Conservation (phyloP, 2,888 invertebrate genomes). For the Odontomyia ornata region DNA sequence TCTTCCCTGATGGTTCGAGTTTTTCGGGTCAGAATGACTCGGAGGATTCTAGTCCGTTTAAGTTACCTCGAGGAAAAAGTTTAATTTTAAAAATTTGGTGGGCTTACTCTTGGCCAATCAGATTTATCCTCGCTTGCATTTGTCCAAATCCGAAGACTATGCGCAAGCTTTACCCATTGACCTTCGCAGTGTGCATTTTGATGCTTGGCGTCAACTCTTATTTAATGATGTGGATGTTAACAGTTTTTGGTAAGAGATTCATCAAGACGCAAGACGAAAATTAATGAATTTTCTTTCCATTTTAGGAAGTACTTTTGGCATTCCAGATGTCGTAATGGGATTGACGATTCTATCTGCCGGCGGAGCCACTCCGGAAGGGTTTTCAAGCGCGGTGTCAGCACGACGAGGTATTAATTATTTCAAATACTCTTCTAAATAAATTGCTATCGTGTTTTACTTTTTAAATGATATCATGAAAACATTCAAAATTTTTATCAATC, state of each 20-base stretch:
- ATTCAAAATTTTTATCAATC: too few relatives aligned
- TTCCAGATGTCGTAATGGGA: slow-evolving; percentile 91
- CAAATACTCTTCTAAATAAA: not conserved
- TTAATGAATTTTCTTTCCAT: slow-evolving; percentile 51
- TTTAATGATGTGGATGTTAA: slow-evolving; percentile 91
- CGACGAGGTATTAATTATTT: slow-evolving; percentile 73
- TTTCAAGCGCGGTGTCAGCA: slow-evolving; percentile 85
- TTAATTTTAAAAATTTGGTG: slow-evolving; percentile 67
- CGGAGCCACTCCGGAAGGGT: slow-evolving; percentile 84
- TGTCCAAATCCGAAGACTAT: slow-evolving; percentile 76
- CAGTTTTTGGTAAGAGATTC: slow-evolving; percentile 76
- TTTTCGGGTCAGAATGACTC: not conserved
- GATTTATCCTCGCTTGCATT: slow-evolving; percentile 70
- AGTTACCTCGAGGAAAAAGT: slow-evolving; percentile 60
- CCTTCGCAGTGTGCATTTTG: slow-evolving; percentile 87
- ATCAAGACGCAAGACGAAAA: not conserved
- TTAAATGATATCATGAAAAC: too few relatives aligned
- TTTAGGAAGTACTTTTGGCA: slow-evolving; percentile 78
- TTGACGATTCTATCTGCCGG: slow-evolving; percentile 91
- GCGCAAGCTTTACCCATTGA: slow-evolving; percentile 74
- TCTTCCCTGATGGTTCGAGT: not conserved
- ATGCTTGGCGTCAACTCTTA: slow-evolving; percentile 89
- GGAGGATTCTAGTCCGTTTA: slow-evolving; percentile 61
- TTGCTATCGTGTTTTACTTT: too few relatives aligned
- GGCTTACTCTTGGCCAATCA: slow-evolving; percentile 77